These are phyloP conservation scores for Drosophila fungiperda DNA, from an alignment of 2,888 invertebrate genomes.

Conservation along the genomic window DNA sequence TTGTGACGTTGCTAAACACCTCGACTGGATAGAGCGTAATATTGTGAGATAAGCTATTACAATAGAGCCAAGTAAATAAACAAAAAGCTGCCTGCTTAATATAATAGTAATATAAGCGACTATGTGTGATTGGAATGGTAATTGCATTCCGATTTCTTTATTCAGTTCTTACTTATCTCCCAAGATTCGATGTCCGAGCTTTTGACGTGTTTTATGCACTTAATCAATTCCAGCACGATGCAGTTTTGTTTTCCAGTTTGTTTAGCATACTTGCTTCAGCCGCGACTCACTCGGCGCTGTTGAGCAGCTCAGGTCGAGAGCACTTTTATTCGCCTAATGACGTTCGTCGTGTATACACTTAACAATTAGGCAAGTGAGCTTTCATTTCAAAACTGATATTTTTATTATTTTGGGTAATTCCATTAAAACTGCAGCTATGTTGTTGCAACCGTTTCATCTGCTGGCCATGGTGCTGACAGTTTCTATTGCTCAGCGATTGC, in stretches of 20 bases:
- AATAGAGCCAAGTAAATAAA: slow-evolving; percentile 29
- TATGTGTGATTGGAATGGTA: background rate
- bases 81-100: slow-evolving; percentile 36
- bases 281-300: slow-evolving; percentile 1
- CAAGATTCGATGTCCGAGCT: slow-evolving; percentile 7
- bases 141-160: background rate
- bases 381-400: background rate
- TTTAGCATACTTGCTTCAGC: slow-evolving; percentile 32
- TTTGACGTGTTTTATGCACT: background rate
- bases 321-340: slow-evolving; percentile 37
- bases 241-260: slow-evolving; percentile 73
- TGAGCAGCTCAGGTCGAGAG: slow-evolving; percentile 5
- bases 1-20: slow-evolving; percentile 87
- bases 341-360: slow-evolving; percentile 40
- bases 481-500: slow-evolving; percentile 46
- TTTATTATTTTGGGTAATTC: background rate
- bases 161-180: slow-evolving; percentile 25
- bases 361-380: slow-evolving; percentile 15
- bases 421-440: slow-evolving; percentile 14
- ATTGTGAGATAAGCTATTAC: slow-evolving; percentile 72
- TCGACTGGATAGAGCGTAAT: slow-evolving; percentile 85
- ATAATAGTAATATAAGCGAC: slow-evolving; percentile 19
- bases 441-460: background rate
- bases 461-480: slow-evolving; percentile 7
- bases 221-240: slow-evolving; percentile 39